phyloP scores from a whole-genome alignment of 2,888 invertebrate species.

The Drosophila macrospina region DNA sequence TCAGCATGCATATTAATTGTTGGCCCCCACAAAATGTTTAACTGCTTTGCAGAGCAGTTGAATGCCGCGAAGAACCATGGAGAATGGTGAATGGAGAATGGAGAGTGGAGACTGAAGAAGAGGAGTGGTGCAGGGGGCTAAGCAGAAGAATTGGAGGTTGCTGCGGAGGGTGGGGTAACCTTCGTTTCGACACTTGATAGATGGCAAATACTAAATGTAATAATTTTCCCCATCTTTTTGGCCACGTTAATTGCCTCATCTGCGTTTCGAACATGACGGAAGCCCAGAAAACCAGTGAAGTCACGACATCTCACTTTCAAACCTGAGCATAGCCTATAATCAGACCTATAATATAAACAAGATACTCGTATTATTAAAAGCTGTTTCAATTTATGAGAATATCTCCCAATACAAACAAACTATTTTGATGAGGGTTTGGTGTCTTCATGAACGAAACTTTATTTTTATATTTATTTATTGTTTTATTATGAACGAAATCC shows the following conservation, averaged over 20 bases:
- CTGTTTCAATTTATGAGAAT: conserved; percentile 25
- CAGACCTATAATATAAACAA: conserved; percentile 8
- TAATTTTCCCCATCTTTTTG: conserved; percentile 40
- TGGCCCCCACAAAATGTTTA: conserved; percentile 26
- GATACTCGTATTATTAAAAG: conserved; percentile 5
- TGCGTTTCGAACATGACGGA: conserved; percentile 34
- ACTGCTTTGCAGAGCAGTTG: conserved; percentile 23
- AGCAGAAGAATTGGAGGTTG: background rate
- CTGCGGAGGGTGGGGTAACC: conserved; percentile 32
- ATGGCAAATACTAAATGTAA: conserved; percentile 51
- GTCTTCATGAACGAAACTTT: conserved; percentile 6
- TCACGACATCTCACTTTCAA: conserved; percentile 41
- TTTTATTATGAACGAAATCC: conserved; percentile 6
- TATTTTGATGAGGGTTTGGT: conserved; percentile 27
- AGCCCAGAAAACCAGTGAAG: conserved; percentile 35
- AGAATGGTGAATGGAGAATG: no score
- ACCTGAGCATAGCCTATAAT: conserved; percentile 2
- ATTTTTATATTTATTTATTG: background rate
- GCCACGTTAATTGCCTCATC: conserved; percentile 46
- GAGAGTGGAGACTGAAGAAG: background rate
- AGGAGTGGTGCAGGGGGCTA: background rate
- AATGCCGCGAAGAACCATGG: background rate
- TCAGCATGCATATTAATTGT: conserved; percentile 57
- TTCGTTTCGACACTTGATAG: conserved; percentile 67
- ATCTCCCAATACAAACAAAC: background rate